Percentiles rank a stretch among this genome's conserved stretches.
Evolutionary conservation across 1,140 invertebrate genomes (phyloP).

Genomic region (Harpegnathos saltator): DNA sequence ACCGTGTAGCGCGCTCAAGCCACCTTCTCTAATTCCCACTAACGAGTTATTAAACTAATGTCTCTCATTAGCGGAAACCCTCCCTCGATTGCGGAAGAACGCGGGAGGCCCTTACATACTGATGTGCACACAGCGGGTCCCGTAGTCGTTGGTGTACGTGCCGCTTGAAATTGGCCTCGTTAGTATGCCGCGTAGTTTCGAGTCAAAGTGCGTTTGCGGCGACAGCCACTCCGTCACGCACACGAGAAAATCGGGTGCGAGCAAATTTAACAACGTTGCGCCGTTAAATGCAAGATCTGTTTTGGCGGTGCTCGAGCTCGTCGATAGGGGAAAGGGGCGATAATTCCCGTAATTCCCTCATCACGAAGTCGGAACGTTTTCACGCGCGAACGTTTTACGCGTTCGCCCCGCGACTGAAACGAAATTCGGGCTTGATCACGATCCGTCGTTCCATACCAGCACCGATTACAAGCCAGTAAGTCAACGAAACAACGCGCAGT

Average conservation of each 20-base stretch:
- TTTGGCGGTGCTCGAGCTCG: slow-evolving; percentile 36
- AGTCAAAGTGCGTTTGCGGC: slow-evolving; percentile 61
- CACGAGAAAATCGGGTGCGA: slow-evolving; percentile 49
- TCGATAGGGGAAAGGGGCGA: not conserved
- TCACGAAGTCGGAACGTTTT: not conserved
- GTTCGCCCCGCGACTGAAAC: not conserved
- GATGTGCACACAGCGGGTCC: not conserved
- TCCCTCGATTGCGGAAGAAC: slow-evolving; percentile 49
- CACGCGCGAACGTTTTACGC: not conserved
- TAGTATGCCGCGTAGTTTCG: slow-evolving; percentile 64
- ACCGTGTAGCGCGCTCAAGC: slow-evolving; percentile 14
- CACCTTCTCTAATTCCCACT: slow-evolving; percentile 20
- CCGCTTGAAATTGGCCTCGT: slow-evolving; percentile 71
- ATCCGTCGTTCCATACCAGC: not conserved
- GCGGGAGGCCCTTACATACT: slow-evolving; percentile 30
- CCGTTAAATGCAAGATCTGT: slow-evolving; percentile 64
- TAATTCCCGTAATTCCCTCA: not conserved
- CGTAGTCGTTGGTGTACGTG: slow-evolving; percentile 12
- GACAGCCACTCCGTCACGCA: slow-evolving; percentile 63
- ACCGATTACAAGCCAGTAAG: not conserved
- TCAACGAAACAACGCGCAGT: not conserved
- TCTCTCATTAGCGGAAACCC: slow-evolving; percentile 68
- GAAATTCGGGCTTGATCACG: too few relatives aligned
- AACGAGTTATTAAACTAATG: slow-evolving; percentile 78
- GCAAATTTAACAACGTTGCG: slow-evolving; percentile 56